These are phyloP conservation scores for Phyllotis vaccarum DNA, from an alignment of 2,797 vertebrate genomes.

Conservation along the genomic window DNA sequence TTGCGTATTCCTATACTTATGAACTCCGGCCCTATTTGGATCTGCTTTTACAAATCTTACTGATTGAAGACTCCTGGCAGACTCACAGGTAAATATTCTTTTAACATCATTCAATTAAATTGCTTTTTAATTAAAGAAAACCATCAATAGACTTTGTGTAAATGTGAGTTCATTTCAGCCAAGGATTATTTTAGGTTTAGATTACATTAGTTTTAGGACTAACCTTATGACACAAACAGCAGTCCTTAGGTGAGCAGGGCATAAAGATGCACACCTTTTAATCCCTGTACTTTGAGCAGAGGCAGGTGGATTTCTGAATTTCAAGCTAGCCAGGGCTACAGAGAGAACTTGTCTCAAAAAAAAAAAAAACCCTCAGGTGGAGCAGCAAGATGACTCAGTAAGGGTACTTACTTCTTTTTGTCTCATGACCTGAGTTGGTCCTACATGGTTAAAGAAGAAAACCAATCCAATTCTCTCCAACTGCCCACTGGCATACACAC, in stretches of 20 bases:
- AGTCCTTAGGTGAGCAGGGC: neutral
- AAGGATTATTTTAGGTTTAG: constrained; percentile 56
- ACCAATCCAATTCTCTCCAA: neutral
- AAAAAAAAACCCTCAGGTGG: neutral
- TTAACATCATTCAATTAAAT: neutral
- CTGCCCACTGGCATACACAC: neutral
- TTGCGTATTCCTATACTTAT: constrained; percentile 99
- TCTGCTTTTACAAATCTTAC: constrained; percentile 98
- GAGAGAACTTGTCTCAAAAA: neutral
- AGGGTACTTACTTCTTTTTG: too few relatives aligned
- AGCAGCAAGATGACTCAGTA: neutral
- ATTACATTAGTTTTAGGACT: constrained; percentile 52
- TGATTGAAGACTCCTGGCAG: constrained; percentile 99
- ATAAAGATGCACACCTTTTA: neutral
- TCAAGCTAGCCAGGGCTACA: neutral
- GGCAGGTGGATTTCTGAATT: neutral
- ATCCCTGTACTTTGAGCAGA: neutral
- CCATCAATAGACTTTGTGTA: constrained; percentile 24
- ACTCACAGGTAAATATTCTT: constrained; percentile 94
- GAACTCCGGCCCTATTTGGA: constrained; percentile 99
- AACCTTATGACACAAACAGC: constrained; percentile 19
- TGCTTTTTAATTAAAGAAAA: neutral
- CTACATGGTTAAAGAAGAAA: too few relatives aligned
- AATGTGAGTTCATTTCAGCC: constrained; percentile 36
- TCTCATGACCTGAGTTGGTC: neutral